Evolutionary conservation across 2,113 vertebrate genomes (phyloP).

Genomic region (Podarcis muralis): DNA sequence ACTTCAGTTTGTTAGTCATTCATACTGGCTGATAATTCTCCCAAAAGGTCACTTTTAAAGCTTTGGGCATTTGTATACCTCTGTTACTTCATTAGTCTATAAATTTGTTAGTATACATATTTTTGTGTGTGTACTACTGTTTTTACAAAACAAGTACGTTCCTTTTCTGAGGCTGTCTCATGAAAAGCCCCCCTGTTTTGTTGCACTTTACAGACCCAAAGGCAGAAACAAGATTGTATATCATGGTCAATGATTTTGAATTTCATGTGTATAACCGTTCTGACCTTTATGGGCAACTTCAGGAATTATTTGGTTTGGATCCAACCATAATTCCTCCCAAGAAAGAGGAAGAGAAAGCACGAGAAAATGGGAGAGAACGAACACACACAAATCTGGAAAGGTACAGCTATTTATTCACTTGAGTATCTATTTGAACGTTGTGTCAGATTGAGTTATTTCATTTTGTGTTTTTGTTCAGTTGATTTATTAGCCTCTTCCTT

Average conservation of each 20-base stretch:
- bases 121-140: neutral
- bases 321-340: conserved; percentile 87
- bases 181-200: conserved; percentile 21
- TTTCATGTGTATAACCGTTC: conserved; percentile 98
- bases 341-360: conserved; percentile 85
- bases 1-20: neutral
- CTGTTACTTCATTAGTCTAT: neutral
- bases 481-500: neutral
- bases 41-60: neutral
- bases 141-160: neutral
- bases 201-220: conserved; percentile 86
- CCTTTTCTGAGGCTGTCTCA: neutral
- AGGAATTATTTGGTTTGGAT: conserved; percentile 95
- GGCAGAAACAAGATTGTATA: conserved; percentile 94
- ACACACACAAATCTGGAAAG: conserved; percentile 83
- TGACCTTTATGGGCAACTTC: conserved; percentile 90
- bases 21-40: neutral
- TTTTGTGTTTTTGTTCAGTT: neutral
- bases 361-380: conserved; percentile 79
- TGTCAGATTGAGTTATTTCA: neutral
- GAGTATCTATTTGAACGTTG: conserved; percentile 20
- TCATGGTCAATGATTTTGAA: conserved; percentile 97
- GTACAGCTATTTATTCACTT: conserved; percentile 71
- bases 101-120: neutral
- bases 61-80: neutral